Percentiles rank a stretch among this genome's conserved stretches.
Conservation (phyloP, 2,888 invertebrate genomes). For the Harpagoxenus sublaevis region DNA sequence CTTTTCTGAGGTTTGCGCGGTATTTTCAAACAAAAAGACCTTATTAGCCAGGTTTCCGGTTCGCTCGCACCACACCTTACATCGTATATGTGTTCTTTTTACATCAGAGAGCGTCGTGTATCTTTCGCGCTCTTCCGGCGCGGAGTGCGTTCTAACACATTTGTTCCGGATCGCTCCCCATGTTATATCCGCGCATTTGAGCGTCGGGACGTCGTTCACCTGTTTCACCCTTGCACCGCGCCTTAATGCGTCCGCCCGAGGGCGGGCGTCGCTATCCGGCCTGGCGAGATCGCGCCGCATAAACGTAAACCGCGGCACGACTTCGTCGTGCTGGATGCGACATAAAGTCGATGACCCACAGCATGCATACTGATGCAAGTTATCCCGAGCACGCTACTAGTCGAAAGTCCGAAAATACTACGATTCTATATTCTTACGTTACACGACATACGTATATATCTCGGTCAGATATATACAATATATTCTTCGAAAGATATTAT, state of each 20-base stretch:
- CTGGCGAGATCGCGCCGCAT: slow-evolving; percentile 65
- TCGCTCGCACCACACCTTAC: slow-evolving; percentile 13
- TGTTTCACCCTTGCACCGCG: slow-evolving; percentile 62
- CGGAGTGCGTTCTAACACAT: slow-evolving; percentile 66
- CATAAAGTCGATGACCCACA: slow-evolving; percentile 46
- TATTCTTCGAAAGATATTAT: slow-evolving; percentile 11
- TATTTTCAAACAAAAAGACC: not conserved
- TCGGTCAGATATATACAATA: not conserved
- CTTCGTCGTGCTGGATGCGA: slow-evolving; percentile 19
- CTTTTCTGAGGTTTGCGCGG: not conserved
- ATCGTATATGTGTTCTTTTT: slow-evolving; percentile 8
- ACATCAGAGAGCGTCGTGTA: slow-evolving; percentile 39
- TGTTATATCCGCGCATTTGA: slow-evolving; percentile 40
- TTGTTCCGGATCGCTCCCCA: slow-evolving; percentile 69
- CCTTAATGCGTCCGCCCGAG: slow-evolving; percentile 59
- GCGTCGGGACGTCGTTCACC: slow-evolving; percentile 51
- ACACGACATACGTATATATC: slow-evolving; percentile 2
- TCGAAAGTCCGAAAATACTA: slow-evolving; percentile 26
- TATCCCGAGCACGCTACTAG: not conserved
- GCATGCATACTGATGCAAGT: slow-evolving; percentile 14
- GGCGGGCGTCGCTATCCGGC: slow-evolving; percentile 67
- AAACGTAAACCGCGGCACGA: slow-evolving; percentile 73
- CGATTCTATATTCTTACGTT: slow-evolving; percentile 9
- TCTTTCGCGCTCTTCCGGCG: slow-evolving; percentile 60
- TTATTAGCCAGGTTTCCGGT: slow-evolving; percentile 37